Evolutionary conservation across 92 coral and sea anemone genomes (phyloP), one percentile per base, ranked within the genome.

Genomic region (Umimayanthus kanabou): DNA sequence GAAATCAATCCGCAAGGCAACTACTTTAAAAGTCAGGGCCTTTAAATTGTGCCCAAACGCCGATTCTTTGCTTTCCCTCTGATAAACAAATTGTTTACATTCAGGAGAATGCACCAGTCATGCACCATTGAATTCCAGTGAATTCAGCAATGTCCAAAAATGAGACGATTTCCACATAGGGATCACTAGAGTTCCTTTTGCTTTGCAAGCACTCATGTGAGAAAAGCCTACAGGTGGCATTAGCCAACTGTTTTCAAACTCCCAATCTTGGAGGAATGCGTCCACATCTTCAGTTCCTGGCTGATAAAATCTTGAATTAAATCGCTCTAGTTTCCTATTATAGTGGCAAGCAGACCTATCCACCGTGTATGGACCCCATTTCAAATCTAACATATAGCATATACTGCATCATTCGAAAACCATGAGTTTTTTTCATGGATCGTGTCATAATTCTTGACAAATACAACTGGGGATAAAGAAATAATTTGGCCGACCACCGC

Each of bases 101-200:
- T 65, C 72, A 28, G 72, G 72, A 65, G 72, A 65, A 65, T 20
- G 28, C 72, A 65, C 50, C 50, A 45, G 76, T 72, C 30, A 72
- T 30, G 76, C 39, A 25, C 39, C 76, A 72, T 5, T 72, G 39
- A 72, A 25, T 30, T 72, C 37, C 76, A 72, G 15, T 73, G 77
- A 28, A 28, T 73, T 67, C 85, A 88, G 82, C 28, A 88, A 14
- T 40, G 80, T 33, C 88, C 91, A 88, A 82, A 88, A 81, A 40
- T 80, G 67, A 18, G 88, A 84, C 73, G 84, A 89, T 49, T 89
- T 89, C 73, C 91, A 84, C 33, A 75, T 22, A 16, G 90, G 93
- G 30, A 81, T 37, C 45, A 91, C 77, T 47, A 81, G 71, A 49
- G 93, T 87, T 13, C 90, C 93, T 55, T 53, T 55, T n/a, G 88